Percentiles rank a stretch among this genome's conserved stretches.
phyloP scores from a whole-genome alignment of 2,888 invertebrate genomes.

The Ditylenchus weischeri region DNA sequence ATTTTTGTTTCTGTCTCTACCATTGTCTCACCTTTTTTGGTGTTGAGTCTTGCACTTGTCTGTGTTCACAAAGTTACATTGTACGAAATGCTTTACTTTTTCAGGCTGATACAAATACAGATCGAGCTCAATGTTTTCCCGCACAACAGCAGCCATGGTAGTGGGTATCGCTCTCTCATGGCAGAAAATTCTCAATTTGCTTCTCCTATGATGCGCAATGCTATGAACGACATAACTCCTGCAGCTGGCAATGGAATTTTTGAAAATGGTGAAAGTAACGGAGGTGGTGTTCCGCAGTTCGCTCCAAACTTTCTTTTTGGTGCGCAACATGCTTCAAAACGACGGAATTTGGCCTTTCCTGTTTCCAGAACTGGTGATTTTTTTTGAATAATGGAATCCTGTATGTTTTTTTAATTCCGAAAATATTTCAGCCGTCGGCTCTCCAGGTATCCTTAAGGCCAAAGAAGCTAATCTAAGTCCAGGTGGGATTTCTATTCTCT shows the following conservation, averaged over 20 bases:
- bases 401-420: not conserved
- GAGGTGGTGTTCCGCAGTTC: conserved; percentile 14
- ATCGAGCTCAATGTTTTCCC: not conserved
- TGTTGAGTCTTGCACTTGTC: too few relatives aligned
- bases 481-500: conserved; percentile 12
- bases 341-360: conserved; percentile 26
- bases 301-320: conserved; percentile 34
- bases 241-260: not conserved
- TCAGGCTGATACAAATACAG: too few relatives aligned
- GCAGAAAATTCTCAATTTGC: conserved; percentile 3
- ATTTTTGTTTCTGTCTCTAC: too few relatives aligned
- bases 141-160: conserved; percentile 1
- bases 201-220: conserved; percentile 2
- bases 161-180: not conserved
- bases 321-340: conserved; percentile 20
- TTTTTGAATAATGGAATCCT: conserved; percentile 3
- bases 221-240: not conserved
- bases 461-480: conserved; percentile 17
- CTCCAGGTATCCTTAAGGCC: conserved; percentile 27
- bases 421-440: conserved; percentile 21
- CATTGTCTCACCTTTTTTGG: too few relatives aligned
- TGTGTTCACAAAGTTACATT: too few relatives aligned
- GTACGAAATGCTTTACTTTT: too few relatives aligned
- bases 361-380: not conserved
- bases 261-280: not conserved